Base-by-base conservation (phyloP, 2,797 vertebrate species). In the Chelonia mydas region DNA sequence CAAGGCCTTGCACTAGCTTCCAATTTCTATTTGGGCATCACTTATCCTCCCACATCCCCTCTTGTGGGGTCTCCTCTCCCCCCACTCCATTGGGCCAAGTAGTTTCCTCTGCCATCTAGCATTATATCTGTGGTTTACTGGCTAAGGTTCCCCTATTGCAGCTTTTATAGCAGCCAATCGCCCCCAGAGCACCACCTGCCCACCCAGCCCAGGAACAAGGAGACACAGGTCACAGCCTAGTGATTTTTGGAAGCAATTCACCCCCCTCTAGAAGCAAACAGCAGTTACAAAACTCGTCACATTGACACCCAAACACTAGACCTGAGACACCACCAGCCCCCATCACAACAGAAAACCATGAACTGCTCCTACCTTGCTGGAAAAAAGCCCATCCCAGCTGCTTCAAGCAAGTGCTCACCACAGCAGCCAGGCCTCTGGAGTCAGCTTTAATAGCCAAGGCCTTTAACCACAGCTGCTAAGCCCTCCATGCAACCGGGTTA, bases 141-240 rank as follows among this genome's bases (percentile, higher is more conserved):
- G 41, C 41, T 16, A 51, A 6, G 15, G 50, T 17, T 51, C 51
- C 51, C 19, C 51, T 53, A 17, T 2, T 53, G 6, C 16, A 53
- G 51, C 6, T 53, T 53, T 53, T 19, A 53, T 19, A 53, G 51
- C 17, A 7, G 6, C 51, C 17, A 6, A 53, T 6, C 17, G 1
- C 51, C 51, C 51, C 51, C 1, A 1, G 19, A 53, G 17, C 17
- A 7, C 17, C 19, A 19, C 51, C 17, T 53, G 16, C 7, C 2
- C 6, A 3, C 17, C 17, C 51, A 53, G 51, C 17, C 51, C 51
- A 53, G 17, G 51, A 53, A 53, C 16, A 19, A 19, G 51, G 17
- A 99, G 99, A 89, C 99, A 99, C 96, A 98, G 59, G 21, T 99
- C 94, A 98, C 2, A 0, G 83, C 97, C 57, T 59, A 51, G 16